These are phyloP conservation scores for Passer montanus DNA, from an alignment of 2,113 vertebrate species.

Conservation along the genomic window DNA sequence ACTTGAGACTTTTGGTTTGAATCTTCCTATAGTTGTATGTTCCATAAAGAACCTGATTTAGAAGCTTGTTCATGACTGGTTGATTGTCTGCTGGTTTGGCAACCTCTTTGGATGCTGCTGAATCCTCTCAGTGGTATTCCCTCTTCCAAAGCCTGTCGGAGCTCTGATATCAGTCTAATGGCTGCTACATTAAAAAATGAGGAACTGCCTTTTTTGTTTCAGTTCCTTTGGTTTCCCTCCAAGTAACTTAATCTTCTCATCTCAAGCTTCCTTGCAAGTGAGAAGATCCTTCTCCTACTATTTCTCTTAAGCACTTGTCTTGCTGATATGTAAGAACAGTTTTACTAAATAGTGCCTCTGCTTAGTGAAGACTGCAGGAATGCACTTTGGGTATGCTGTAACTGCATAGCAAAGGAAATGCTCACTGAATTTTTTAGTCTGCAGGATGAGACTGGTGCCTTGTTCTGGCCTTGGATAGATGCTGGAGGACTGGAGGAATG, in stretches of 20 bases:
- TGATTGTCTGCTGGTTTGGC: background rate
- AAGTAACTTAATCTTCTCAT: background rate
- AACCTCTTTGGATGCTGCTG: background rate
- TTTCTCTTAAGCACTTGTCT: background rate
- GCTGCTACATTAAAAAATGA: background rate
- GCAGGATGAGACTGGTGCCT: background rate
- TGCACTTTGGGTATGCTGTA: background rate
- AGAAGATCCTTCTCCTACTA: background rate
- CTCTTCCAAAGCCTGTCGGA: background rate
- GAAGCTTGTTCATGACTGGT: background rate
- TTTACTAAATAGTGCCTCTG: background rate
- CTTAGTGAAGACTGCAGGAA: background rate
- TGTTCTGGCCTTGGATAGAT: background rate
- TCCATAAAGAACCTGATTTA: background rate
- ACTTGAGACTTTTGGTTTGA: background rate
- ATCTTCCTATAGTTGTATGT: background rate
- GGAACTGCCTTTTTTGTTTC: background rate
- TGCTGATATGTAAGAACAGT: background rate
- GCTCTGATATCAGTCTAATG: background rate
- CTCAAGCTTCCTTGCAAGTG: background rate
- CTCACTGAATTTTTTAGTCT: background rate
- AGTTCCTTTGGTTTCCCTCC: background rate
- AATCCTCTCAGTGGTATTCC: background rate
- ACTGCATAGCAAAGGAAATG: background rate
- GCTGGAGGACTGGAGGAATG: background rate